A percentile compares a stretch with the other conserved stretches of the same genome.
These are phyloP conservation scores for Physella acuta DNA, from an alignment of 1,140 invertebrate genomes.

Conservation along the genomic window DNA sequence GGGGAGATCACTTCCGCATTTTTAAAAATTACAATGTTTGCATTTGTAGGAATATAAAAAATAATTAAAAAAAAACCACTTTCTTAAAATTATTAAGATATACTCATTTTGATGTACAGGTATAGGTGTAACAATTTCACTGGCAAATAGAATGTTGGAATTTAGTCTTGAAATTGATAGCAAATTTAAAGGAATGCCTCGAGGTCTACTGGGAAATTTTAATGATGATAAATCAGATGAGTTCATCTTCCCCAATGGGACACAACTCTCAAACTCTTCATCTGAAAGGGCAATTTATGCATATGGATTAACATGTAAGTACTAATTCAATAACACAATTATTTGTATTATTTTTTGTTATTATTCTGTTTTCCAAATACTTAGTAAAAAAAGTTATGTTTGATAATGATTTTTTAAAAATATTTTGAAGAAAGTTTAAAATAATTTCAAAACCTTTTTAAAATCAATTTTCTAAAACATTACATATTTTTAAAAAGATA, in stretches of 20 bases:
- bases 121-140: conserved; percentile 9
- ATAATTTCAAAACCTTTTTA: no score
- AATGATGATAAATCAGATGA: conserved; percentile 29
- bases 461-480: background rate
- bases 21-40: no score
- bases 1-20: no score
- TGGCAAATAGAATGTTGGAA: background rate
- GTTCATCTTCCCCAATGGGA: conserved; percentile 25
- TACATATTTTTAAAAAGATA: background rate
- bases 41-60: no score
- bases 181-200: background rate
- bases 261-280: background rate
- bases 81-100: no score
- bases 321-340: background rate
- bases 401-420: no score
- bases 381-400: no score
- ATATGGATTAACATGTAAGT: conserved; percentile 32
- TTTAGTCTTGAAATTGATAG: conserved; percentile 54
- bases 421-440: no score
- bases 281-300: conserved; percentile 20
- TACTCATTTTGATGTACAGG: no score
- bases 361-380: no score
- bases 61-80: no score
- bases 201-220: conserved; percentile 30
- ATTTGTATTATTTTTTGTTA: no score